A percentile compares a stretch with the other conserved stretches of the same genome.
phyloP scores from a whole-genome alignment of 2,113 vertebrate genomes.

The Rissa tridactyla region DNA sequence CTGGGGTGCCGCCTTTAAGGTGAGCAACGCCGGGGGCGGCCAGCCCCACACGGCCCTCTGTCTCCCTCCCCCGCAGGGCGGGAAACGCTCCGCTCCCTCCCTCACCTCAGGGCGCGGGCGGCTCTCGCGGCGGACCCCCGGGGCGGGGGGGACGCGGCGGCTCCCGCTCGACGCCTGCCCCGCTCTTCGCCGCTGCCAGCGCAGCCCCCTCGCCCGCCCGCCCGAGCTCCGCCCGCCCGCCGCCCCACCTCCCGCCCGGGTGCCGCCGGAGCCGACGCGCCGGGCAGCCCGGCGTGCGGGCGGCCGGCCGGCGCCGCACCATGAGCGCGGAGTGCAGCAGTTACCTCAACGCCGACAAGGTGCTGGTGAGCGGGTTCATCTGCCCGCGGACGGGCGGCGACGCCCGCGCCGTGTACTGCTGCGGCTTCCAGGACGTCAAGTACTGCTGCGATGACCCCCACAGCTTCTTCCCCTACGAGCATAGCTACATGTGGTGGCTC shows the following conservation, averaged over 20 bases:
- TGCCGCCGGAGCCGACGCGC: not conserved
- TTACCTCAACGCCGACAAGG: conserved; percentile 80
- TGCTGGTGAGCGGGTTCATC: conserved; percentile 80
- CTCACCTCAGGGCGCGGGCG: not conserved
- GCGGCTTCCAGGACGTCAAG: conserved; percentile 91
- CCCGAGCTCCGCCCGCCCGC: not conserved
- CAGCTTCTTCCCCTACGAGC: conserved; percentile 91
- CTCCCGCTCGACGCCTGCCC: not conserved
- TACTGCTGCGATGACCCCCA: conserved; percentile 93
- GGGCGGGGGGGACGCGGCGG: not conserved
- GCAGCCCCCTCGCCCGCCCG: not conserved
- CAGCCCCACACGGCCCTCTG: not conserved
- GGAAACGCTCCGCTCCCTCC: accelerated
- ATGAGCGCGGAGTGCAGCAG: conserved; percentile 86
- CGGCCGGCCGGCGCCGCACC: not conserved
- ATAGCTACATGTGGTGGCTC: conserved; percentile 95
- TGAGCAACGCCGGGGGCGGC: accelerated
- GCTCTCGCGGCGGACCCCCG: not conserved
- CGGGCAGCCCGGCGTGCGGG: not conserved
- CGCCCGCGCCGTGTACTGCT: conserved; percentile 81
- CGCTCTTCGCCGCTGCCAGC: not conserved
- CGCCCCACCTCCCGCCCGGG: not conserved
- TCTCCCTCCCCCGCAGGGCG: not conserved
- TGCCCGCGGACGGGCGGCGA: conserved; percentile 84
- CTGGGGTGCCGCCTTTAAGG: no score